Evolutionary conservation across 2,888 invertebrate species (phyloP).

Genomic region (Girardia tigrina): DNA sequence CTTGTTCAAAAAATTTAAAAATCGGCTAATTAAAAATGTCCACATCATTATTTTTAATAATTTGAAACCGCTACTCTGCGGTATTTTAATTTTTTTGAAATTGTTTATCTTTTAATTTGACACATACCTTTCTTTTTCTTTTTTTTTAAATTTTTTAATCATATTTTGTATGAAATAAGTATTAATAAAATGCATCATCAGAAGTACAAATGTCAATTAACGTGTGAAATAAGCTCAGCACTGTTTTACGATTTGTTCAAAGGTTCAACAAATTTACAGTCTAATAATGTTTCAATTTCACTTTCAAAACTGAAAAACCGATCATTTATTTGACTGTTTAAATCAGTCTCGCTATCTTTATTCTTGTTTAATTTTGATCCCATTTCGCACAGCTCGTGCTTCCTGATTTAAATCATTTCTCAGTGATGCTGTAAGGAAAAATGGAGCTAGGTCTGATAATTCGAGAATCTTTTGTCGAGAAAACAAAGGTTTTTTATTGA

Average conservation of each 20-base stretch:
- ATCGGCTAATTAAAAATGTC: no score
- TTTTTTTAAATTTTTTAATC: no score
- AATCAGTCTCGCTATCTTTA: slow-evolving; percentile 5
- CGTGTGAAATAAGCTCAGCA: no score
- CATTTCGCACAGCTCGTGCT: neutral
- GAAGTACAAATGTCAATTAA: no score
- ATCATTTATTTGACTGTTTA: neutral
- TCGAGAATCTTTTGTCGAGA: neutral
- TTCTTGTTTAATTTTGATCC: neutral
- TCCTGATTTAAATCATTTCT: slow-evolving; percentile 1
- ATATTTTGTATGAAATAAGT: no score
- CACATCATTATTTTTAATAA: no score
- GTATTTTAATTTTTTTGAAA: no score
- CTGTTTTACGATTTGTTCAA: neutral
- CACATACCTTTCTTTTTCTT: no score
- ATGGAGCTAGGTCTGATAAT: neutral
- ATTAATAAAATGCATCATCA: no score
- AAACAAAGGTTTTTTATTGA: slow-evolving; percentile 3
- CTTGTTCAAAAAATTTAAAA: no score
- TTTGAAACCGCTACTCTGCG: no score
- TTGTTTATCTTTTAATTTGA: no score
- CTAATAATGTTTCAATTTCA: neutral
- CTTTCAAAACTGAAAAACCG: slow-evolving; percentile 1
- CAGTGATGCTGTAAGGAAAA: neutral
- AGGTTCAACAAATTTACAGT: neutral